Conservation (phyloP, 2,113 vertebrate species). For the Sarotherodon lohbergeri region DNA sequence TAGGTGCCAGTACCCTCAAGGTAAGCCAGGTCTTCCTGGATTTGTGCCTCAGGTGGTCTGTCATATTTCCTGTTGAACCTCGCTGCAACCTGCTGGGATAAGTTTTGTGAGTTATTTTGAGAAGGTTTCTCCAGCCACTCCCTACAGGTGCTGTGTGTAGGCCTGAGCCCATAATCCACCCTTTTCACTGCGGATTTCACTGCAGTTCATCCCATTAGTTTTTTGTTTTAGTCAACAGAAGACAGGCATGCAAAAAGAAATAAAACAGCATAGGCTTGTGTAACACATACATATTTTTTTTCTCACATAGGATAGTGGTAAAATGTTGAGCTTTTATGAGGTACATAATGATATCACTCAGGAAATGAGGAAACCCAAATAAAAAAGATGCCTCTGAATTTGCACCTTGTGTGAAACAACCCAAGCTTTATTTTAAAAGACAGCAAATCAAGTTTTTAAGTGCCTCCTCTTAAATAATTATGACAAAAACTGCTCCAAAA, state of each 20-base stretch:
- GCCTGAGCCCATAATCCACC: slow-evolving; percentile 52
- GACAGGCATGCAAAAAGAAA: neutral
- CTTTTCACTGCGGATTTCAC: slow-evolving; percentile 36
- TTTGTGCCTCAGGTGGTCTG: slow-evolving; percentile 18
- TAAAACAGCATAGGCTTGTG: neutral
- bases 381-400: neutral
- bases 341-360: neutral
- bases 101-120: slow-evolving; percentile 28
- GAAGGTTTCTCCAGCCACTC: slow-evolving; percentile 42
- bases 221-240: neutral
- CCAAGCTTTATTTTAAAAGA: neutral
- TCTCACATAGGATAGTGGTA: neutral
- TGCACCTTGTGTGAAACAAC: neutral
- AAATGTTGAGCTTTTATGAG: neutral
- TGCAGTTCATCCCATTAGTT: neutral
- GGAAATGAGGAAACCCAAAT: neutral
- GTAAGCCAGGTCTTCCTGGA: slow-evolving; percentile 1
- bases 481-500: neutral
- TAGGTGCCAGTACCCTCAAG: slow-evolving; percentile 42
- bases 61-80: slow-evolving; percentile 34
- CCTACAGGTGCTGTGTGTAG: slow-evolving; percentile 54
- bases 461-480: neutral
- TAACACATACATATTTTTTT: neutral
- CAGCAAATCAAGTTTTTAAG: neutral
- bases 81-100: slow-evolving; percentile 33